These are phyloP conservation scores for Globicephala melas DNA, from an alignment of 2,113 vertebrate genomes.

Conservation along the genomic window DNA sequence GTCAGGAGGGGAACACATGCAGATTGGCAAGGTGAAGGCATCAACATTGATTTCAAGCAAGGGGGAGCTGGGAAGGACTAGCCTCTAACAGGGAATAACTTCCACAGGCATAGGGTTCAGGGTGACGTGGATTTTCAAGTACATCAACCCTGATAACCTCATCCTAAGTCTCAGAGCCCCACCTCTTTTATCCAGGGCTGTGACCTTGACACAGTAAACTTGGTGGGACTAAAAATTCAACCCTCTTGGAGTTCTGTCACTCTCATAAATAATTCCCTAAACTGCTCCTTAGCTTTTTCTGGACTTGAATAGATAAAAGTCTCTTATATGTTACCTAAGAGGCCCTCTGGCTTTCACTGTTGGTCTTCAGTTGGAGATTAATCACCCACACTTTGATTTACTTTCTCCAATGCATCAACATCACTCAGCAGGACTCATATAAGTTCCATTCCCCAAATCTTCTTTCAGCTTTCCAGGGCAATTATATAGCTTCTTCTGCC, in stretches of 20 bases:
- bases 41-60: background rate
- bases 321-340: background rate
- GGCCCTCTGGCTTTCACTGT: background rate
- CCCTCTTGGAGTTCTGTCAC: background rate
- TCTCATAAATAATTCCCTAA: constrained; percentile 1
- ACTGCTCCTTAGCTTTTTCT: background rate
- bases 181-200: background rate
- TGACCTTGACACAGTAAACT: background rate
- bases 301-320: background rate
- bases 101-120: background rate
- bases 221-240: background rate
- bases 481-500: background rate
- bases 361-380: background rate
- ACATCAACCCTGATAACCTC: background rate
- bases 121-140: background rate
- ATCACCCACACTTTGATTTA: constrained; percentile 25
- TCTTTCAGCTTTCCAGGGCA: background rate
- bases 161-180: background rate
- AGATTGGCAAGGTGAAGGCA: background rate
- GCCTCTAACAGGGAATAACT: background rate
- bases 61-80: background rate
- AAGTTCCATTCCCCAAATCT: background rate
- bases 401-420: constrained; percentile 11
- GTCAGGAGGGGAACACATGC: background rate
- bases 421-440: background rate